Percentiles rank a stretch among this genome's conserved stretches.
phyloP scores from a whole-genome alignment of 2,797 vertebrate genomes.

The Gallirallus australis region DNA sequence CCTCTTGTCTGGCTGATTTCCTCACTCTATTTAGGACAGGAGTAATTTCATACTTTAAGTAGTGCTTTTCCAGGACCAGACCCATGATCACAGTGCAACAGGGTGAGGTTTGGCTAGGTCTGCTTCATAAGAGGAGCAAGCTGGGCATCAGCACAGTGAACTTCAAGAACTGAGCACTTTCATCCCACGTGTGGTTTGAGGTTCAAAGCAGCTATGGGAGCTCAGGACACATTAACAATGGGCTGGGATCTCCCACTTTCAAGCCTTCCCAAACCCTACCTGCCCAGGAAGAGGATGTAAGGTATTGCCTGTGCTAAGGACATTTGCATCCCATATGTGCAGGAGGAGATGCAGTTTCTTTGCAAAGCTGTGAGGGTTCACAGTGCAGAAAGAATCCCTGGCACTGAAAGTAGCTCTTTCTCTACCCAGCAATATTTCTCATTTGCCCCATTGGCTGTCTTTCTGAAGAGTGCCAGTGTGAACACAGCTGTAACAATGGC shows the following conservation, averaged over 20 bases:
- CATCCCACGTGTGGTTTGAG: neutral
- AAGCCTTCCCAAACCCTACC: neutral
- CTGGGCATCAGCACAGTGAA: rapidly evolving
- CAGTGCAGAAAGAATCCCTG: neutral
- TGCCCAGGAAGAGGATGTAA: neutral
- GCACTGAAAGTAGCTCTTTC: neutral
- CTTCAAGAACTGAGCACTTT: rapidly evolving
- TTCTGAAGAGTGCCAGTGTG: neutral
- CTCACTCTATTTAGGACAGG: neutral
- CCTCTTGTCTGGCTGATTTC: neutral
- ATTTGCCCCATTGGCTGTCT: rapidly evolving
- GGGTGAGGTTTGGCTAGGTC: neutral
- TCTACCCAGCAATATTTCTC: neutral
- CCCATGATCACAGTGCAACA: neutral
- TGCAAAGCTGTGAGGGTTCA: neutral
- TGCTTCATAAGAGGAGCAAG: neutral
- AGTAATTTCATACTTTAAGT: neutral
- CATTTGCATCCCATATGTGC: rapidly evolving
- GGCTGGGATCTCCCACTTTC: neutral
- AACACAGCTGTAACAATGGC: neutral
- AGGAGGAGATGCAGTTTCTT: neutral
- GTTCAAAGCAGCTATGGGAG: neutral
- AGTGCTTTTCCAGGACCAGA: neutral
- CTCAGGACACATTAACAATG: neutral
- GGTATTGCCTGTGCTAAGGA: rapidly evolving